A percentile compares a stretch with the other conserved stretches of the same genome.
Evolutionary conservation across 1,140 invertebrate species (phyloP).

Genomic region (Elymnias hypermnestra): DNA sequence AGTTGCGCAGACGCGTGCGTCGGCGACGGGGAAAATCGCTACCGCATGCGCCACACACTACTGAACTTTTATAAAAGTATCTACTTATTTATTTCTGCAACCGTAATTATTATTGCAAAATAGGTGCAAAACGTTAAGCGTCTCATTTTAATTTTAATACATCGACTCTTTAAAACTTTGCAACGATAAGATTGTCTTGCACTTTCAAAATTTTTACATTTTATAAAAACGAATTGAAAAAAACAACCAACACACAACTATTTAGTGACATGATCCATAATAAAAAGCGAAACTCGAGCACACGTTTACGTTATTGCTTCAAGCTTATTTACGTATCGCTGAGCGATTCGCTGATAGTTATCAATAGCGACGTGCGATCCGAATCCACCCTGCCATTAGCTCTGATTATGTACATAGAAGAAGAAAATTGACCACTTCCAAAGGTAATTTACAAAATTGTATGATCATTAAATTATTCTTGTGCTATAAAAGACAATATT

Average conservation of each 20-base stretch:
- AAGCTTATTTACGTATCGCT: constrained; percentile 59
- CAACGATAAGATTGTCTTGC: constrained; percentile 65
- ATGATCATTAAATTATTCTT: constrained; percentile 53
- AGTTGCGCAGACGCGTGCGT: constrained; percentile 32
- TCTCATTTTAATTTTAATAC: constrained; percentile 67
- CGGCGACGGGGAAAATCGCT: constrained; percentile 50
- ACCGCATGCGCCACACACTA: constrained; percentile 30
- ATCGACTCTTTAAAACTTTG: constrained; percentile 62
- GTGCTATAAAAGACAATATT: constrained; percentile 64
- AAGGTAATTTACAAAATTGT: constrained; percentile 71
- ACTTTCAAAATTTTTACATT: constrained; percentile 49
- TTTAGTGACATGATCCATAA: constrained; percentile 59
- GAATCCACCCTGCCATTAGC: constrained; percentile 68
- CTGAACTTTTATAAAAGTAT: constrained; percentile 50
- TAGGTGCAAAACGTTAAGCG: constrained; percentile 73
- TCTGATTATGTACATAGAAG: constrained; percentile 71
- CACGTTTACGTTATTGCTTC: constrained; percentile 64
- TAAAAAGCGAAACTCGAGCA: constrained; percentile 65
- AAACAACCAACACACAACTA: constrained; percentile 67
- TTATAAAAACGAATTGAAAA: constrained; percentile 56
- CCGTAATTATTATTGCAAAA: constrained; percentile 69
- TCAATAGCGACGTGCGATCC: constrained; percentile 56
- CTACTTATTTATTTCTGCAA: constrained; percentile 64
- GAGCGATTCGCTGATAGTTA: constrained; percentile 35
- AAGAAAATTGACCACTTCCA: constrained; percentile 73